Base-by-base conservation (phyloP, 2,888 invertebrate species). In the Andrena hattorfiana region DNA sequence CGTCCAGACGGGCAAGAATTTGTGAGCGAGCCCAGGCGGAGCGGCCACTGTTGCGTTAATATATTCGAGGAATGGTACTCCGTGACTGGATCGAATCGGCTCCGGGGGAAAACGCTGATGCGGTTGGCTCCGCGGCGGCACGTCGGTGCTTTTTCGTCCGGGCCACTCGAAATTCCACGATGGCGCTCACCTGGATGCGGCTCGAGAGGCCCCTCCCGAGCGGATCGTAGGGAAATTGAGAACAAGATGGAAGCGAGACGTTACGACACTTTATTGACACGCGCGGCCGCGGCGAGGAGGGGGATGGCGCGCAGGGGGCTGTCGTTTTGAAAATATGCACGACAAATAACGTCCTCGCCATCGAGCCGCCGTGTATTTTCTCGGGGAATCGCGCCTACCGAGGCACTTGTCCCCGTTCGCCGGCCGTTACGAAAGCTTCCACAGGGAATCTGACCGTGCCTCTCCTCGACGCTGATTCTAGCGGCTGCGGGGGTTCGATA, bases 201-300 rank as follows among this genome's bases (percentile, higher is more conserved):
- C 0, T 63, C 32, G 32, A 78, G 51, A 69, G 70, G 16, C 16
- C 42, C 42, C 70, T 64, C 54, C 28, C 23, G 32, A 42, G 32
- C 13, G 26, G 69, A 68, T 75, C 71, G 20, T 10, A 75, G 66
- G 73, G 69, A 85, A 83, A 83, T 85, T 71, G 74, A 75, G 83
- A 77, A 85, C 69, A 66, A 16, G 74, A 81, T 64, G 73, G 75
- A 54, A 72, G 51, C 23, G 60, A 42, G 42, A 42, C 54, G 49
- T 85, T 86, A 73, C 83, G 85, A 81, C 85, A 84, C 78, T 70
- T 75, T 86, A 86, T 86, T 84, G 86, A 82, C 84, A 67, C 73
- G 67, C 64, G 67, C 42, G 16, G 42, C 42, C 4, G 42, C 42
- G 56, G 10, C 20, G 23, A 13, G 23, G 20, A n/a, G 32, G n/a